Evolutionary conservation across 2,113 vertebrate genomes (phyloP).

Genomic region (Vimba vimba): DNA sequence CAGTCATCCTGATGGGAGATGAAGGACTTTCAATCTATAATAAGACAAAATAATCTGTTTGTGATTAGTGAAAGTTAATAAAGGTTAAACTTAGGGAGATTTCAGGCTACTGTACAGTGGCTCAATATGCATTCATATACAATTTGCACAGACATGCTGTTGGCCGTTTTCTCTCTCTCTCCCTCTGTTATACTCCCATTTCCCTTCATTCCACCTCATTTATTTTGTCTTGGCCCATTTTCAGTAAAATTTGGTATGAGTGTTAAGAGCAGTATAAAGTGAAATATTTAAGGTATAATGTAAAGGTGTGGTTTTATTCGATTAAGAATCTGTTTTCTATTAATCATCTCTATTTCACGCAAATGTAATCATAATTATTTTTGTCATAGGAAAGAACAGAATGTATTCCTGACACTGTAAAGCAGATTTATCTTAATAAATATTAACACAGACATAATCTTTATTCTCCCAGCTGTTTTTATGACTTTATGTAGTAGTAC

Average conservation of each 20-base stretch:
- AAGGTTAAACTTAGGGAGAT: conserved; percentile 40
- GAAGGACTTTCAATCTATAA: conserved; percentile 52
- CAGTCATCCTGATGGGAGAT: conserved; percentile 80
- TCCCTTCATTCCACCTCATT: conserved; percentile 46
- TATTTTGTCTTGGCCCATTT: not conserved
- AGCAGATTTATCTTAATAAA: conserved; percentile 63
- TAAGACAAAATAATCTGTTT: conserved; percentile 23
- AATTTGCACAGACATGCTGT: conserved; percentile 72
- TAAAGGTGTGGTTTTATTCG: conserved; percentile 42
- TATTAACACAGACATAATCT: conserved; percentile 36
- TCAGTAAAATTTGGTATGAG: conserved; percentile 38
- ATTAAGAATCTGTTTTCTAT: conserved; percentile 17
- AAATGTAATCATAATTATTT: conserved; percentile 46
- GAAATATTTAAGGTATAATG: conserved; percentile 34
- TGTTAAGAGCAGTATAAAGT: conserved; percentile 44
- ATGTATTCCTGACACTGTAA: conserved; percentile 73
- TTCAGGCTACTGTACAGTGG: conserved; percentile 61
- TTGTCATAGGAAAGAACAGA: conserved; percentile 47
- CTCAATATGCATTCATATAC: conserved; percentile 53
- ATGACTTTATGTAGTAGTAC: not conserved
- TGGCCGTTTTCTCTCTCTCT: conserved; percentile 32
- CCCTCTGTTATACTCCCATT: not conserved
- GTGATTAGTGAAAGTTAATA: conserved; percentile 38
- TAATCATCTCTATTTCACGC: conserved; percentile 12
- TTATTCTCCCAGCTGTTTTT: not conserved